Evolutionary conservation across 2,113 vertebrate species (phyloP).

Genomic region (Paralichthys olivaceus): DNA sequence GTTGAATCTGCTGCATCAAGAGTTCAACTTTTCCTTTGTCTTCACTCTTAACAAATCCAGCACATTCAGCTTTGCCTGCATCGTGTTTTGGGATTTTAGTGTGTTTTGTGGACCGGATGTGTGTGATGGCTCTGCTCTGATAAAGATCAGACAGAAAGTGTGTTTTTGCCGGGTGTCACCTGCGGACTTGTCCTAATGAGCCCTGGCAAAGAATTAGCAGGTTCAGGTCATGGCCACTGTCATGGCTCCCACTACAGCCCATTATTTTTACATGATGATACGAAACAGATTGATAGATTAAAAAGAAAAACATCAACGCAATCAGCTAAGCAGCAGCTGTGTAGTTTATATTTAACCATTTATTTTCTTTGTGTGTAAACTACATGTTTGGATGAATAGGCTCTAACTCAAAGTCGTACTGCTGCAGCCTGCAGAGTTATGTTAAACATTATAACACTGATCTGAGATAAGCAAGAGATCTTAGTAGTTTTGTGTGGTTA

Average conservation of each 20-base stretch:
- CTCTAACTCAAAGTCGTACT: background rate
- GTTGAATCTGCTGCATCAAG: constrained; percentile 23
- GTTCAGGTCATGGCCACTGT: constrained; percentile 39
- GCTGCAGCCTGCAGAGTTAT: background rate
- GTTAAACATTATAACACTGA: background rate
- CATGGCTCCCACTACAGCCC: constrained; percentile 38
- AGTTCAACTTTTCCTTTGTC: constrained; percentile 17
- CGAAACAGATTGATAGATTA: constrained; percentile 39
- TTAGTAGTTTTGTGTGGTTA: background rate
- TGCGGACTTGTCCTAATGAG: constrained; percentile 57
- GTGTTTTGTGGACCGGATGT: constrained; percentile 9
- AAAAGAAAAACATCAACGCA: constrained; percentile 15
- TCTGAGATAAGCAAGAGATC: background rate
- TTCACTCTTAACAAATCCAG: background rate
- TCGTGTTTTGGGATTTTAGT: constrained; percentile 33
- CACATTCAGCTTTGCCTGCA: constrained; percentile 4
- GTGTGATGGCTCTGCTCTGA: constrained; percentile 43
- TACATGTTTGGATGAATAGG: background rate
- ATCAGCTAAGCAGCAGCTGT: too few relatives aligned
- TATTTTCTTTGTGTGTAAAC: constrained; percentile 6
- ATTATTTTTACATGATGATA: constrained; percentile 52
- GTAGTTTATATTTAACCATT: background rate
- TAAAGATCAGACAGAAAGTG: constrained; percentile 48
- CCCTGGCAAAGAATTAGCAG: constrained; percentile 47
- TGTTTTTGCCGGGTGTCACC: constrained; percentile 41